Evolutionary conservation across 2,888 invertebrate species (phyloP), one percentile per base, ranked within the genome.

Genomic region (Eupithecia inturbata): DNA sequence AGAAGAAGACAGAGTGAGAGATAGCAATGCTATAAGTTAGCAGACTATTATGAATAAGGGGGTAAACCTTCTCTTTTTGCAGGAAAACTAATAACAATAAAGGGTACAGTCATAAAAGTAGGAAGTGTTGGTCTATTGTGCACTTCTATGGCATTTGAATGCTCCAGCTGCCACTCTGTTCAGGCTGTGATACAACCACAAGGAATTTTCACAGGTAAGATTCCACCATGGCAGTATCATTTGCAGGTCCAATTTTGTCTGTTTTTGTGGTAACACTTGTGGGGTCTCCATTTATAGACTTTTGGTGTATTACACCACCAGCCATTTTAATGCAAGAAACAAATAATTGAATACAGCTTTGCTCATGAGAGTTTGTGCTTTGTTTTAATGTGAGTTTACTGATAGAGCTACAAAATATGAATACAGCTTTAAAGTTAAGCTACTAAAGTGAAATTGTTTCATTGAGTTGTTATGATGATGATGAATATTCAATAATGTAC

Each of bases 21-120:
- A n/a, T n/a, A n/a, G n/a, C n/a, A n/a, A n/a, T n/a, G n/a, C n/a
- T n/a, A n/a, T n/a, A n/a, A n/a, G n/a, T n/a, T n/a, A n/a, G n/a
- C n/a, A n/a, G n/a, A n/a, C n/a, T n/a, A n/a, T n/a, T n/a, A n/a
- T n/a, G n/a, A n/a, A n/a, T n/a, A n/a, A n/a, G n/a, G n/a, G n/a
- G n/a, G n/a, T 31, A 31, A 6, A 36, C 36, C 36, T 36, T 36
- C 57, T 64, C 72, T 68, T 74, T 69, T 86, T 90, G 75, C 83
- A 96, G 97, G 96, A 7, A 97, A 97, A 89, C 87, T 98, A 79
- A 96, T 98, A 33, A 96, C 97, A 36, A 95, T 98, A 4, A 96
- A 97, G 85, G 99, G 99, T 0, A 98, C 97, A 62, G 97, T 99
- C 0, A 97, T 97, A 76, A 95, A 97, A 87, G 97, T 97, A 5